Evolutionary conservation across 2,888 invertebrate genomes (phyloP), one percentile per base, ranked within the genome.

Genomic region (Eupithecia inturbata): DNA sequence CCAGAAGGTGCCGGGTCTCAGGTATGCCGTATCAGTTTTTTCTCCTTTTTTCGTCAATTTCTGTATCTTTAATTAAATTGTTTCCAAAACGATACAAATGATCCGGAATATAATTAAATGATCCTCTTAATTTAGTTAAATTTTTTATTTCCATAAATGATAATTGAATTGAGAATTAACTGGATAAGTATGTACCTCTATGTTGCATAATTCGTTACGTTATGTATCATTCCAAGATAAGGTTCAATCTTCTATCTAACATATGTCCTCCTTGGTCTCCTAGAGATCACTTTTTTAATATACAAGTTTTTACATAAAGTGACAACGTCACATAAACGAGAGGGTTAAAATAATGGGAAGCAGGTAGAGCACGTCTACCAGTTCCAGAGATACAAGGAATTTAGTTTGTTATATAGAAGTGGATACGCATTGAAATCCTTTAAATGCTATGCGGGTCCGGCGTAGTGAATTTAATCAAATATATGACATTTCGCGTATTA

Each of bases 1-100:
- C 92, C 92, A 94, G 90, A 91, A 93, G 93, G 91, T 91, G 92
- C 89, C 82, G 84, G 85, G 80, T 74, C 84, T 82, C 90, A 89
- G 89, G 91, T 89, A 90, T 85, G 83, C 85, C 81, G 85, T 82
- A 80, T 79, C 80, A 81, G 84, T 85, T 87, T 89, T 88, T 88
- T 83, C 87, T 87, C 83, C 88, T 86, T 72, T 87, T 90, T 87
- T 88, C 87, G 90, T 89, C 92, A n/a, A 92, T 90, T 90, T 84
- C 45, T 74, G 84, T 82, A 81, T 82, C 80, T 87, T 85, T 93
- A 91, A 93, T 93, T 91, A 92, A 93, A 91, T 91, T 85, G 88
- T 86, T 88, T 88, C 86, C 79, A 86, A 83, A 87, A 87, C 83
- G 84, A 82, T 82, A 84, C 88, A 91, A 93, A 93, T 92, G 90